A percentile compares a stretch with the other conserved stretches of the same genome.
Evolutionary conservation across 2,888 invertebrate genomes (phyloP).

Genomic region (Conistra vaccinii): DNA sequence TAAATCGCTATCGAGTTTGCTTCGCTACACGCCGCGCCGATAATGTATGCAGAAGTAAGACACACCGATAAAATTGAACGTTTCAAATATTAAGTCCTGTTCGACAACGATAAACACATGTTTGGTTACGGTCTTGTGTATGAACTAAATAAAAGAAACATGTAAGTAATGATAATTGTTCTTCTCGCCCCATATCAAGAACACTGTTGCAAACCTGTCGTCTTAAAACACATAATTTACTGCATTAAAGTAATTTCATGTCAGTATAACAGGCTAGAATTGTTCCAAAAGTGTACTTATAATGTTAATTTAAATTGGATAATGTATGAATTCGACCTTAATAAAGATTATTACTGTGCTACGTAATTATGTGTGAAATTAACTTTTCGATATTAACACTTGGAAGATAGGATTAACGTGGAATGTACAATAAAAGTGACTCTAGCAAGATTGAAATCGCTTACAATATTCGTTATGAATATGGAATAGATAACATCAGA

Average conservation of each 20-base stretch:
- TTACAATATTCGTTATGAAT: slow-evolving; percentile 41
- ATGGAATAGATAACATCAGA: slow-evolving; percentile 25
- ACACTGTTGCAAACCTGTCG: slow-evolving; percentile 52
- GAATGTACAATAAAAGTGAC: slow-evolving; percentile 32
- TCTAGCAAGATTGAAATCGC: slow-evolving; percentile 34
- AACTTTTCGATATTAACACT: slow-evolving; percentile 53
- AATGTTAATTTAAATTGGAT: slow-evolving; percentile 58
- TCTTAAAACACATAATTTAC: slow-evolving; percentile 60
- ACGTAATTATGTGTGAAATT: slow-evolving; percentile 63
- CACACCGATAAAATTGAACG: slow-evolving; percentile 55
- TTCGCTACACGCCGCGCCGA: slow-evolving; percentile 39
- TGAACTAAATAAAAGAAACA: slow-evolving; percentile 64
- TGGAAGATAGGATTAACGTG: slow-evolving; percentile 29
- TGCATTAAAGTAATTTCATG: slow-evolving; percentile 37
- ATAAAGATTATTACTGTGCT: slow-evolving; percentile 49
- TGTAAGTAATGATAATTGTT: slow-evolving; percentile 66
- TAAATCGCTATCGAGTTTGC: slow-evolving; percentile 59
- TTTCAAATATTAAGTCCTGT: slow-evolving; percentile 67
- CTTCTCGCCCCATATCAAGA: slow-evolving; percentile 38
- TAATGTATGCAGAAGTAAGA: slow-evolving; percentile 58
- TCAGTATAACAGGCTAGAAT: slow-evolving; percentile 16
- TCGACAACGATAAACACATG: slow-evolving; percentile 71
- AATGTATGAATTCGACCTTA: slow-evolving; percentile 41
- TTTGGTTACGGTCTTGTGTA: slow-evolving; percentile 67
- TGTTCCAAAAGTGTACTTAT: slow-evolving; percentile 41